Evolutionary conservation across 2,113 vertebrate species (phyloP).

Genomic region (Orcinus orca): DNA sequence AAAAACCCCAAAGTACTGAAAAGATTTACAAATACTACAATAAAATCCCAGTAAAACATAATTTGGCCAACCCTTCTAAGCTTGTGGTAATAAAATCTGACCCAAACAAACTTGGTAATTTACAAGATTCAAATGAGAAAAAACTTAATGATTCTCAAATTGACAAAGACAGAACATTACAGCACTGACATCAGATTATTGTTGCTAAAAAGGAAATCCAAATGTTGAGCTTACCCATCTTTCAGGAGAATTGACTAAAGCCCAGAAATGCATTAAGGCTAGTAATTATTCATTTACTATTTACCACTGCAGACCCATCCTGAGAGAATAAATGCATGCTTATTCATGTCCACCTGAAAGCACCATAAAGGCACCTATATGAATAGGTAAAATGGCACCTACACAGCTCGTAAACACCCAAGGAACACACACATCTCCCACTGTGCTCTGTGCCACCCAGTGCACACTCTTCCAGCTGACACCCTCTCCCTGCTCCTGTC

Average conservation of each 20-base stretch:
- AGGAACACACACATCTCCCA: neutral
- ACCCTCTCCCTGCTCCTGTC: neutral
- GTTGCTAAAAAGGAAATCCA: neutral
- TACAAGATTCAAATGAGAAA: neutral
- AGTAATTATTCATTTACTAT: neutral
- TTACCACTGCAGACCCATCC: neutral
- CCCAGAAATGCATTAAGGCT: neutral
- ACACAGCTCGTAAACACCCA: neutral
- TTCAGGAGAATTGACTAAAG: neutral
- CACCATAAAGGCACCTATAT: neutral
- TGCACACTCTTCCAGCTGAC: neutral
- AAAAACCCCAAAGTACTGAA: neutral
- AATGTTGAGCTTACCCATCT: neutral
- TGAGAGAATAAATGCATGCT: too few relatives aligned
- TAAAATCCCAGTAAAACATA: neutral
- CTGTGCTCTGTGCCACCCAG: neutral
- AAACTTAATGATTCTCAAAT: neutral
- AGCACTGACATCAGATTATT: neutral
- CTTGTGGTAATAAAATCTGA: neutral
- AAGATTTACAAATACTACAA: neutral
- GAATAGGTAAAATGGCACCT: neutral
- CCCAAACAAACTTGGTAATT: neutral
- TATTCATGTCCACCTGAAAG: neutral
- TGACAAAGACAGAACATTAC: neutral
- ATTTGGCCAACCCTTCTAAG: neutral